Evolutionary conservation across 2,113 vertebrate species (phyloP).

Genomic region (Solenodon paradoxus): DNA sequence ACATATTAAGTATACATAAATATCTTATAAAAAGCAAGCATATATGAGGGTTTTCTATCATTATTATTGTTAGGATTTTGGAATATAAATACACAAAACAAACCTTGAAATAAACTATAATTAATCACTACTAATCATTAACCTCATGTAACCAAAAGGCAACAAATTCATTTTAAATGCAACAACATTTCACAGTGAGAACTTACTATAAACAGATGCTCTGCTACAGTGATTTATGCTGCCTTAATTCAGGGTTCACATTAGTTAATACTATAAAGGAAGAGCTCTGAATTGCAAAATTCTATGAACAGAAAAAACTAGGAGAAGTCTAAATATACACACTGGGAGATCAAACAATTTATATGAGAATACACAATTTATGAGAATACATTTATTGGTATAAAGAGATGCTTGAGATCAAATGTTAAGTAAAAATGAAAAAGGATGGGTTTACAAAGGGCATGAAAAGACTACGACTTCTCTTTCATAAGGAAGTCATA

Average conservation of each 20-base stretch:
- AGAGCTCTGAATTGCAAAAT: conserved; percentile 4
- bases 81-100: neutral
- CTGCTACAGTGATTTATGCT: neutral
- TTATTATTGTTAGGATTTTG: neutral
- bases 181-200: neutral
- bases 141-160: neutral
- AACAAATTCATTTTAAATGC: conserved; percentile 27
- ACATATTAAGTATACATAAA: neutral
- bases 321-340: neutral
- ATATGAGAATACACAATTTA: neutral
- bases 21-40: neutral
- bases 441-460: neutral
- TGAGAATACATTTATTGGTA: conserved; percentile 10
- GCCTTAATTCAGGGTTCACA: neutral
- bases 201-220: neutral
- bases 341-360: neutral
- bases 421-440: neutral
- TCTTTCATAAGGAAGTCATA: no score
- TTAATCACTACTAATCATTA: conserved; percentile 28
- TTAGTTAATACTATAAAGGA: neutral
- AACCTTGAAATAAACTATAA: neutral
- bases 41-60: neutral
- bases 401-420: conserved; percentile 10
- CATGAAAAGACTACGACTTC: neutral
- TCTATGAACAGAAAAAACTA: neutral